Base-by-base conservation (phyloP, 2,113 vertebrate genomes). In the Vidua macroura region DNA sequence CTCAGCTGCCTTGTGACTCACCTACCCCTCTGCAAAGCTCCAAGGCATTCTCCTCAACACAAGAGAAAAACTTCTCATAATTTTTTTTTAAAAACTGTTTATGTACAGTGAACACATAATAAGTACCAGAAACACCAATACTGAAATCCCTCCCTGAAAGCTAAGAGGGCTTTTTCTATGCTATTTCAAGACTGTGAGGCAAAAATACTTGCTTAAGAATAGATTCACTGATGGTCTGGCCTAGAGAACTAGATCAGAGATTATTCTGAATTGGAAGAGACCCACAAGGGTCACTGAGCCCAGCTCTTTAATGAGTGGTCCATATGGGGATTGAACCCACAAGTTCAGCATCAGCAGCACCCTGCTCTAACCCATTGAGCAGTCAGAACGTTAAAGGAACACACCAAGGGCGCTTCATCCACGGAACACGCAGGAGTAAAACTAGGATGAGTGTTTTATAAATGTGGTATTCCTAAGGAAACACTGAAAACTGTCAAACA, bases 331-430 rank as follows among this genome's bases (percentile, higher is more conserved):
- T 2, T 53, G 55, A 46, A 7, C 8, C 33, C 55, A 69, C 28
- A 27, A 11, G 4, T 43, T 17, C 3, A 0, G 44, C 0, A 0
- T 8, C 33, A 23, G 6, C 0, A 28, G 55, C 33, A 62, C 33
- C 51, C 33, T 20, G 27, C 55, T 39, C 46, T 4, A 28, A 46
- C 27, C 55, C 15, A 15, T 7, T 2, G 27, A 46, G 46, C 63
- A 27, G 19, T 4, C 4, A 7, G 24, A 76, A 53, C 3, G 2
- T 6, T 7, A 18, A 11, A 78, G 19, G 21, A 86, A 44, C n/a
- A 56, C n/a, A 24, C 21, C 33, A n/a, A 20, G 33, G 31, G 14
- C 28, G 41, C 35, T 31, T 48, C 53, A 44, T 4, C 27, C 49
- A 33, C 1, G 24, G 8, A 41, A 37, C 31, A 70, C 1, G 2